phyloP scores from a whole-genome alignment of 2,797 vertebrate species.

The Arnoldichthys spilopterus region DNA sequence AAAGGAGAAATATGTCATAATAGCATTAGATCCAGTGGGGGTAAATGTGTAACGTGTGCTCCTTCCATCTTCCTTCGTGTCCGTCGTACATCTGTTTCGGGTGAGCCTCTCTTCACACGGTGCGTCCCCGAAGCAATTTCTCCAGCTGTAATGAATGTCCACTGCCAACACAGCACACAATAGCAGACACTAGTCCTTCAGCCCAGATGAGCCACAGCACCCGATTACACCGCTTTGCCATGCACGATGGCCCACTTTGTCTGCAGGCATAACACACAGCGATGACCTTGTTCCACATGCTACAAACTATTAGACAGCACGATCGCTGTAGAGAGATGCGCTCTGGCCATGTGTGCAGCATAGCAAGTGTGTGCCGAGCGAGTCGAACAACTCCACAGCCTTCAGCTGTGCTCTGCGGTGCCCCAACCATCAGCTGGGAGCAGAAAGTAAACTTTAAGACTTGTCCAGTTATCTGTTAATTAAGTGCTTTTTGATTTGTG shows the following conservation, averaged over 20 bases:
- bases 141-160: slow-evolving; percentile 53
- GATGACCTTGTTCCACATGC: slow-evolving; percentile 18
- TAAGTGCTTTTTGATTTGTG: slow-evolving; percentile 41
- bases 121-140: slow-evolving; percentile 59
- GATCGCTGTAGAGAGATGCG: not conserved
- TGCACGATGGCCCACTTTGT: slow-evolving; percentile 14
- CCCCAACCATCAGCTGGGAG: not conserved
- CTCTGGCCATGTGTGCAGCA: not conserved
- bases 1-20: slow-evolving; percentile 14
- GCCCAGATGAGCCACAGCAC: slow-evolving; percentile 47
- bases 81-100: slow-evolving; percentile 29
- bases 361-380: not conserved
- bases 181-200: slow-evolving; percentile 48
- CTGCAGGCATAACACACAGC: slow-evolving; percentile 4
- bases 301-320: not conserved
- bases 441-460: slow-evolving; percentile 12
- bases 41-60: slow-evolving; percentile 22
- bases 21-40: slow-evolving; percentile 21
- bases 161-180: slow-evolving; percentile 39
- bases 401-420: not conserved
- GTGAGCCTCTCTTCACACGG: slow-evolving; percentile 41
- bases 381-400: not conserved
- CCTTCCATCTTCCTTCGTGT: slow-evolving; percentile 4
- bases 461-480: slow-evolving; percentile 37
- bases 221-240: slow-evolving; percentile 32